Evolutionary conservation across 2,888 invertebrate genomes (phyloP).

Genomic region (Ormyrus labotus): DNA sequence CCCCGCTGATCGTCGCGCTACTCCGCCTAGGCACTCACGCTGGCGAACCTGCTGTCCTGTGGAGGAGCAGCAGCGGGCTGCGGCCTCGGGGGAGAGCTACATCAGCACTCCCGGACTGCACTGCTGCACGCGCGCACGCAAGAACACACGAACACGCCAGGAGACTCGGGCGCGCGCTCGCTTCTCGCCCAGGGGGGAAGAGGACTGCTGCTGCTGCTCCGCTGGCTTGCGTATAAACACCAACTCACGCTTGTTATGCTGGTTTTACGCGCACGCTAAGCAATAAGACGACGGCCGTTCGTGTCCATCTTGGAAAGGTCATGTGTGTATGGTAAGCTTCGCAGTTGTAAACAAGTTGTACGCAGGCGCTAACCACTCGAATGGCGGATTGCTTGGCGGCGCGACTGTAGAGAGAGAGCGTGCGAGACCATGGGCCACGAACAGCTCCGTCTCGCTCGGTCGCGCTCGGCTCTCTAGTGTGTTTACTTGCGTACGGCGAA

Average conservation of each 20-base stretch:
- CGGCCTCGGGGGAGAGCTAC: too few relatives aligned
- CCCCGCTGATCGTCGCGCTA: neutral
- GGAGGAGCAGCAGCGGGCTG: too few relatives aligned
- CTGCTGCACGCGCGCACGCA: too few relatives aligned
- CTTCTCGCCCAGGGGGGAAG: too few relatives aligned
- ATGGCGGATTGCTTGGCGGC: constrained; percentile 55
- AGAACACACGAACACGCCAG: too few relatives aligned
- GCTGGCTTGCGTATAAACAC: too few relatives aligned
- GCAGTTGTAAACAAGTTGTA: constrained; percentile 75
- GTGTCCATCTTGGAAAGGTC: constrained; percentile 76
- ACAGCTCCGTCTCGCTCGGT: neutral
- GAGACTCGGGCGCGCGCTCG: too few relatives aligned
- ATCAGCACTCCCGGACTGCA: too few relatives aligned
- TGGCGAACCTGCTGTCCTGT: too few relatives aligned
- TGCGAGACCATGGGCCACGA: neutral
- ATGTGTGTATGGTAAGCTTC: constrained; percentile 73
- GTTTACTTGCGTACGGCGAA: neutral
- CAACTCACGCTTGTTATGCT: neutral
- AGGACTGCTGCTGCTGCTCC: too few relatives aligned
- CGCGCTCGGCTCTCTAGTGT: too few relatives aligned
- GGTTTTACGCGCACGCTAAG: constrained; percentile 50
- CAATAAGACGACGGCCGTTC: constrained; percentile 63
- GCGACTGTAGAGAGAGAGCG: neutral
- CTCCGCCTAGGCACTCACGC: too few relatives aligned
- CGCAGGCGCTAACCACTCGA: constrained; percentile 73